Percentiles rank a stretch among this genome's conserved stretches.
These are phyloP conservation scores for Cryptotermes secundus DNA, from an alignment of 1,140 invertebrate species.

Conservation along the genomic window DNA sequence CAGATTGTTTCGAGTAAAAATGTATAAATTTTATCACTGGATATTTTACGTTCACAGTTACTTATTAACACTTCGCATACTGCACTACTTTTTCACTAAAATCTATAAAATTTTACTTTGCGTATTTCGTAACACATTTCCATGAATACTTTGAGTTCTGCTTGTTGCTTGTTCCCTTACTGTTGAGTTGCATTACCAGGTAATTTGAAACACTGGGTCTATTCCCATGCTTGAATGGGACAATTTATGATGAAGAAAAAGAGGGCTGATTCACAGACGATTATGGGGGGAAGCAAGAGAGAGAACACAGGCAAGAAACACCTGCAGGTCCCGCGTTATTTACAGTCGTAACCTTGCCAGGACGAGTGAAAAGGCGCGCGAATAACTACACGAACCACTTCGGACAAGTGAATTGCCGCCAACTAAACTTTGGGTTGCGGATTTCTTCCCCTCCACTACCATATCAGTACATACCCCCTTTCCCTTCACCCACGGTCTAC, in stretches of 20 bases:
- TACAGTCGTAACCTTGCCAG: too few relatives aligned
- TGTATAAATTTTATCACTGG: too few relatives aligned
- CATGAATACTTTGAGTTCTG: too few relatives aligned
- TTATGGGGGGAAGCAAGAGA: background rate
- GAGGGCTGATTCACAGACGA: background rate
- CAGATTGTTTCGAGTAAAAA: too few relatives aligned
- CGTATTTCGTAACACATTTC: too few relatives aligned
- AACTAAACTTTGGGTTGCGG: background rate
- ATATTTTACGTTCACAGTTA: too few relatives aligned
- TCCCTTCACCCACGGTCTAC: background rate
- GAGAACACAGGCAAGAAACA: background rate
- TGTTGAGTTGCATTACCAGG: background rate
- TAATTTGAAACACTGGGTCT: background rate
- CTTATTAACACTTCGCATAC: too few relatives aligned
- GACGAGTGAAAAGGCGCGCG: background rate
- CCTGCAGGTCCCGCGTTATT: background rate
- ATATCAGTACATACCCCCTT: background rate
- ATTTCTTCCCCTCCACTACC: constrained; percentile 8
- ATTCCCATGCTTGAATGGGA: background rate
- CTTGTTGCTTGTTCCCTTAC: too few relatives aligned
- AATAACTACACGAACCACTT: background rate
- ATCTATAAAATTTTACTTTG: too few relatives aligned
- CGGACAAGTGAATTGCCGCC: constrained; percentile 6
- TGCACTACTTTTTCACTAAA: too few relatives aligned
- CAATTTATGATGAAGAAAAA: background rate